Evolutionary conservation across 2,113 vertebrate genomes (phyloP), one percentile per base, ranked within the genome.

Genomic region (Sphaerodactylus townsendi): DNA sequence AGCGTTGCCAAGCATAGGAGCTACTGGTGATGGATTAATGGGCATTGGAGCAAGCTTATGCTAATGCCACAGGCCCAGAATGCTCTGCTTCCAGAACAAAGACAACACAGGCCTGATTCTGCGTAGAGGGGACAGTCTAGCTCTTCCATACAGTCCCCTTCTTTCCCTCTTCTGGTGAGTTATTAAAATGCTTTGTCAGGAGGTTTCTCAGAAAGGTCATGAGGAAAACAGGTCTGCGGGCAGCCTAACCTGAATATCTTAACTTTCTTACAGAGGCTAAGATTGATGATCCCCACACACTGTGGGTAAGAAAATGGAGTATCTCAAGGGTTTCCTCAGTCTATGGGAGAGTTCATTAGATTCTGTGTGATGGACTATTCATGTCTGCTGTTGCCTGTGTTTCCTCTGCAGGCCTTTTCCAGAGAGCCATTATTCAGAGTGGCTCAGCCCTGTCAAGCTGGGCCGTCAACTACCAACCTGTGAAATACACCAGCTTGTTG

Each of bases 381-480:
- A 35, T 4, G 48, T 48, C 50, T 77, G 25, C 8, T 13, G 83
- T 87, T 81, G 25, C 64, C 69, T 28, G 3, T 84, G 37, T 33
- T 92, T 89, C 87, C 86, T 88, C 89, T 93, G 41, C 95, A 99
- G 99, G 99, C 92, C 97, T 99, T 64, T 99, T 99, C 95, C 98
- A 99, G 95, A 96, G 98, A 92, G 99, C 99, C 90, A 99, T 99
- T 95, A 99, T 99, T 94, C 99, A 99, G 92, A 99, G 98, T 0
- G 98, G 99, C 37, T 99, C 98, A 0, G 99, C 99, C 0, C 96
- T 99, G 71, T 99, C 99, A 93, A 99, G 99, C 95, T 99, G 99
- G 99, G 98, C 99, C 0, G 98, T 99, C 90, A 99, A 99, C 96
- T 99, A 99, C 95, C 98, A 99, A 92, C 98, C 99, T 0, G 98